phyloP scores from a whole-genome alignment of 2,888 invertebrate genomes.

The Synergus japonicus region DNA sequence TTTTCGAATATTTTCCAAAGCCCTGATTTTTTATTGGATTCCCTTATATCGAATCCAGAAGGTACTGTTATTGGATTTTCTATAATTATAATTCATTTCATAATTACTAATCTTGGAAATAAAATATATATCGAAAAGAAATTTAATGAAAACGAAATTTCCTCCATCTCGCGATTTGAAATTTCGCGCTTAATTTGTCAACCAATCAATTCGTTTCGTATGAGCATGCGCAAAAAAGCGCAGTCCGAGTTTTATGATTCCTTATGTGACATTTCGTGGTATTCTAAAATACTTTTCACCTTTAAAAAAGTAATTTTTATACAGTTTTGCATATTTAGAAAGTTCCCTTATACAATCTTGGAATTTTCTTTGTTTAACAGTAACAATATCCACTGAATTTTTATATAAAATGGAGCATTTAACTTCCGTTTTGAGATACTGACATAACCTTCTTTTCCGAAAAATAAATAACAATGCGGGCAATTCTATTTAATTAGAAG shows the following conservation, averaged over 20 bases:
- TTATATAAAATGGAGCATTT: neutral
- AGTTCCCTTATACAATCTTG: neutral
- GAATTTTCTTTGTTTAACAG: neutral
- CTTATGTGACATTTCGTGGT: slow-evolving; percentile 12
- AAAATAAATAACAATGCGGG: slow-evolving; percentile 1
- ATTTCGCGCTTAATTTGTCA: neutral
- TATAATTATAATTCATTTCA: no score
- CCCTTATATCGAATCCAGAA: neutral
- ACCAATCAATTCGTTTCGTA: no score
- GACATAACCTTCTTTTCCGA: slow-evolving; percentile 20
- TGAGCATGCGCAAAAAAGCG: neutral
- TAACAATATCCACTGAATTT: neutral
- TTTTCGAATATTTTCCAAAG: neutral
- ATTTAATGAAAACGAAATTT: neutral
- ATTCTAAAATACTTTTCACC: neutral
- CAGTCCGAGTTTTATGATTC: neutral
- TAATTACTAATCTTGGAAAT: no score
- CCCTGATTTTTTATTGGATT: neutral
- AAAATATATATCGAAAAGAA: no score
- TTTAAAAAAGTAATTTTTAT: slow-evolving; percentile 1
- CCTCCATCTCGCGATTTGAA: neutral
- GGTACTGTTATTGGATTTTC: no score
- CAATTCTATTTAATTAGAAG: neutral
- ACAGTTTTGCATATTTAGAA: neutral
- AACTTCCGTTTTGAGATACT: neutral